Evolutionary conservation across 1,140 invertebrate genomes (phyloP).

Genomic region (Leptopilina boulardi): DNA sequence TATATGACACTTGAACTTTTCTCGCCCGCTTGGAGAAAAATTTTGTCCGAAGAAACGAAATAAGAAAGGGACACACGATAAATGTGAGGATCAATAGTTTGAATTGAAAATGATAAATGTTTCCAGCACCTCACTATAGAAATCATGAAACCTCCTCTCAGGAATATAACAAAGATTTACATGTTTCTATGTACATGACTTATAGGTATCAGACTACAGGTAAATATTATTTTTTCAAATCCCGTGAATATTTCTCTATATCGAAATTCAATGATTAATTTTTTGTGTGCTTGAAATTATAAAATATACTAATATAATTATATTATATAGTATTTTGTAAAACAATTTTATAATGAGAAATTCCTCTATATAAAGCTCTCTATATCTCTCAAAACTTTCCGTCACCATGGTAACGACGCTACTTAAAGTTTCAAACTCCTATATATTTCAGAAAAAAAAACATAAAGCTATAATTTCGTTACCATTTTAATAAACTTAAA

Average conservation of each 20-base stretch:
- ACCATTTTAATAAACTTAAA: no score
- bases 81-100: slow-evolving; percentile 15
- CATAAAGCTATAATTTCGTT: no score
- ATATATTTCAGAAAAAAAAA: no score
- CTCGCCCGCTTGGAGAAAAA: background rate
- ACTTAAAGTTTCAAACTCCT: background rate
- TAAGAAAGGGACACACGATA: background rate
- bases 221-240: background rate
- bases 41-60: background rate
- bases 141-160: slow-evolving; percentile 18
- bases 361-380: background rate
- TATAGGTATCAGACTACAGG: background rate
- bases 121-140: background rate
- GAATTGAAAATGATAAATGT: background rate
- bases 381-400: background rate
- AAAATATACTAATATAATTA: no score
- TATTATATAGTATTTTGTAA: no score
- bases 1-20: background rate
- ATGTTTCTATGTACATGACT: background rate
- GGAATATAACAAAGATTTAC: slow-evolving; percentile 5
- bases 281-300: no score
- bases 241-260: background rate
- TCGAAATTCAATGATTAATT: no score
- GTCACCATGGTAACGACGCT: background rate
- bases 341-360: background rate